Evolutionary conservation across 2,888 invertebrate species (phyloP).

Genomic region (Pterobdella sp.): DNA sequence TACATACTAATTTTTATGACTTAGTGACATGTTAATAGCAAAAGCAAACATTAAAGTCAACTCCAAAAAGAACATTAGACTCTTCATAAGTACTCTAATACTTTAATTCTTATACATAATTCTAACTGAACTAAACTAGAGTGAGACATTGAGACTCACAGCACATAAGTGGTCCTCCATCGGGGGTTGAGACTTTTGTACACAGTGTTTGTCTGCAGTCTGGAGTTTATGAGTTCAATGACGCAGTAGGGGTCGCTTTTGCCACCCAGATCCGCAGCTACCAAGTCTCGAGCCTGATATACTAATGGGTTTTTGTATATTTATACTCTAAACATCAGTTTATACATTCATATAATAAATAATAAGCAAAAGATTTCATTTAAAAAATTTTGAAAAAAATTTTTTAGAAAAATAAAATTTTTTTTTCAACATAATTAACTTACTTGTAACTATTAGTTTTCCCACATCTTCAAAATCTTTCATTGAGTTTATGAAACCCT

Average conservation of each 20-base stretch:
- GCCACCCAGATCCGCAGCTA: conserved; percentile 88
- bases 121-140: no score
- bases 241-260: conserved; percentile 98
- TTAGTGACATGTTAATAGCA: no score
- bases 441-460: background rate
- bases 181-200: conserved; percentile 91
- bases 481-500: conserved; percentile 7
- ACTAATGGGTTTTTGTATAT: conserved; percentile 39
- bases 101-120: no score
- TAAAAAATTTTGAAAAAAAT: conserved; percentile 1
- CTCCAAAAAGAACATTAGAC: no score
- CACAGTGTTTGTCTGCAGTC: conserved; percentile 94
- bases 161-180: conserved; percentile 90
- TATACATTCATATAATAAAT: background rate
- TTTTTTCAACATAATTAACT: background rate
- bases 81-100: no score
- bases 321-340: background rate
- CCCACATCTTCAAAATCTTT: background rate
- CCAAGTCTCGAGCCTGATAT: conserved; percentile 66
- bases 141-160: no score
- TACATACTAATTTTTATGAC: no score
- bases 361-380: background rate
- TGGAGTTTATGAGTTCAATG: conserved; percentile 82
- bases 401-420: background rate
- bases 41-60: no score